Evolutionary conservation across 2,888 invertebrate genomes (phyloP).

Genomic region (Diaprepes abbreviatus): DNA sequence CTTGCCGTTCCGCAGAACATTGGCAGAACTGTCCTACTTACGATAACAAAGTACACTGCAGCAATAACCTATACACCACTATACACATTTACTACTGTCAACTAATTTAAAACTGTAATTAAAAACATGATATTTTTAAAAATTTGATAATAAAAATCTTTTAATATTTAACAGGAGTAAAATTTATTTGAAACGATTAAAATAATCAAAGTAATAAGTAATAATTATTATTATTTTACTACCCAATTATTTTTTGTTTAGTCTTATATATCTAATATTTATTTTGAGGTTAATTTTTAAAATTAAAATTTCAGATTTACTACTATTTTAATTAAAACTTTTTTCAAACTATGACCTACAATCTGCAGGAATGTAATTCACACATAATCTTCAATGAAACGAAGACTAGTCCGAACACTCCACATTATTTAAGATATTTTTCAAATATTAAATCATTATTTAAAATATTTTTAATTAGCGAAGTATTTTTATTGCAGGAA

Average conservation of each 20-base stretch:
- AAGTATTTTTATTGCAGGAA: conserved; percentile 13
- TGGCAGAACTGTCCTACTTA: conserved; percentile 1
- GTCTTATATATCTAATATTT: no score
- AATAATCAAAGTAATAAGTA: no score
- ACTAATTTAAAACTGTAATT: no score
- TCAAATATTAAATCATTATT: neutral
- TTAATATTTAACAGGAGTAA: no score
- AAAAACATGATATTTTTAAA: no score
- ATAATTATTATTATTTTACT: no score
- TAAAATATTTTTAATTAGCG: conserved; percentile 6
- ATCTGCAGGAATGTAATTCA: conserved; percentile 2
- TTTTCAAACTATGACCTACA: conserved; percentile 27
- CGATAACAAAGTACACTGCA: conserved; percentile 4
- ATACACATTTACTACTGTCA: neutral
- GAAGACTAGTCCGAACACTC: neutral
- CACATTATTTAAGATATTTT: conserved; percentile 6
- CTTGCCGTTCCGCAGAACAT: neutral
- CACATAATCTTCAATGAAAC: conserved; percentile 30
- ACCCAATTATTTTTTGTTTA: no score
- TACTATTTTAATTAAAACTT: neutral
- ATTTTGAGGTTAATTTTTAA: no score
- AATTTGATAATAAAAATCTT: no score
- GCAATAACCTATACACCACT: neutral
- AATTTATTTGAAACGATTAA: no score
- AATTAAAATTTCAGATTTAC: neutral